Evolutionary conservation across 2,797 vertebrate species (phyloP).

Genomic region (Zenarchopterus dispar): DNA sequence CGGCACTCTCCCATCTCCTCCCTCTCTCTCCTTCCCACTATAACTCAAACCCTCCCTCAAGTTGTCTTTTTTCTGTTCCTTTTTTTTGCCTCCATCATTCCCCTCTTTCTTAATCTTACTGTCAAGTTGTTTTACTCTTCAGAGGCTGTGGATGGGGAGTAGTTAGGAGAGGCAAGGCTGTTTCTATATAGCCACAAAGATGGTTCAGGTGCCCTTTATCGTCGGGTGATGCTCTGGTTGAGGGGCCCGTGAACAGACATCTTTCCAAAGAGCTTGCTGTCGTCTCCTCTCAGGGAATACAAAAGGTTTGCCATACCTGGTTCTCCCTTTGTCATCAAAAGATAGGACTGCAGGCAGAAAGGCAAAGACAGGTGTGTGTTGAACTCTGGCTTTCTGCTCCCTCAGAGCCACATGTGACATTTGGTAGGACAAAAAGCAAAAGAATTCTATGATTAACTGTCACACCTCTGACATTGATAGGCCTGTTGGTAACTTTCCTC

Average conservation of each 20-base stretch:
- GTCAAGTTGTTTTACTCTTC: slow-evolving; percentile 51
- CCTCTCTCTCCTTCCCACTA: slow-evolving; percentile 32
- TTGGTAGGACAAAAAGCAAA: slow-evolving; percentile 57
- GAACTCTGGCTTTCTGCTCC: slow-evolving; percentile 58
- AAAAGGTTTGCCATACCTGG: slow-evolving; percentile 36
- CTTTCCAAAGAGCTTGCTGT: slow-evolving; percentile 45
- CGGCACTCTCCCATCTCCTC: slow-evolving; percentile 54
- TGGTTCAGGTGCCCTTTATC: slow-evolving; percentile 35
- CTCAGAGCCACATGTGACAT: slow-evolving; percentile 63
- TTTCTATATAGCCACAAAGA: slow-evolving; percentile 44
- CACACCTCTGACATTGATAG: slow-evolving; percentile 48
- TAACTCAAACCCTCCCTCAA: slow-evolving; percentile 53
- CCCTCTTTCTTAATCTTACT: slow-evolving; percentile 48
- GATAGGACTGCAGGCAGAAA: slow-evolving; percentile 41
- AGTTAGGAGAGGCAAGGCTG: not conserved
- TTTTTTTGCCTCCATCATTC: slow-evolving; percentile 1
- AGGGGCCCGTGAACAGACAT: slow-evolving; percentile 37
- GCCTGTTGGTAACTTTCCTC: slow-evolving; percentile 34
- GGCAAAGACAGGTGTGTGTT: slow-evolving; percentile 65
- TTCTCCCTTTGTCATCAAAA: slow-evolving; percentile 57
- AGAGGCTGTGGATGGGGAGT: slow-evolving; percentile 12
- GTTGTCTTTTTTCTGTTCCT: slow-evolving; percentile 32
- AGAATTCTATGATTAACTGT: slow-evolving; percentile 62
- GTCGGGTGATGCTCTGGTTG: slow-evolving; percentile 10
- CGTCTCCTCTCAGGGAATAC: slow-evolving; percentile 39